Evolutionary conservation across 2,797 vertebrate species (phyloP).

Genomic region (Atherinosoma microstoma): DNA sequence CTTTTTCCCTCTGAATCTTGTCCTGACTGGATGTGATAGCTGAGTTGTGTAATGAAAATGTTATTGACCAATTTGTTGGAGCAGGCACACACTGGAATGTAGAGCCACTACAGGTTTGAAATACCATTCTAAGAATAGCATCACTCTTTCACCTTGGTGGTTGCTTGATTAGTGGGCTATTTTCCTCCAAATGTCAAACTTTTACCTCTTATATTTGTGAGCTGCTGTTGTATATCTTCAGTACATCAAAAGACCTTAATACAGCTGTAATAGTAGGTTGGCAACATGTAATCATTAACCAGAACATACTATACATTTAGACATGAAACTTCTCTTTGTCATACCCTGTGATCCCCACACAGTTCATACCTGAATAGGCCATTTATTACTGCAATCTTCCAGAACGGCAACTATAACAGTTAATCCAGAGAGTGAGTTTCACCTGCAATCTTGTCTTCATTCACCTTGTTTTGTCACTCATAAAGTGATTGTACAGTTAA

Average conservation of each 20-base stretch:
- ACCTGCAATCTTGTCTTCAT: too few species aligned
- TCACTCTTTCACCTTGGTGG: conserved; percentile 11
- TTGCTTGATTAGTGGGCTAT: neutral
- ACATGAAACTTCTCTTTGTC: neutral
- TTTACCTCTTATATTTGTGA: neutral
- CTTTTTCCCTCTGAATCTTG: conserved; percentile 31
- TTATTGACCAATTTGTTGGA: conserved; percentile 26
- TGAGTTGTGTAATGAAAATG: conserved; percentile 49
- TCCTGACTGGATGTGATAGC: conserved; percentile 44
- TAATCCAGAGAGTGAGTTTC: too few species aligned
- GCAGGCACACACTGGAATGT: conserved; percentile 55
- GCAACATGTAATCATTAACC: too few species aligned
- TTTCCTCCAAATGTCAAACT: neutral
- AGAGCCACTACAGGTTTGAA: conserved; percentile 29
- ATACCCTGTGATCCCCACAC: neutral
- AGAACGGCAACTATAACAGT: too few species aligned
- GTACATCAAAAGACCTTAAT: neutral
- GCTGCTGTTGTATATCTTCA: neutral
- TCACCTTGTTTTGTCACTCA: too few species aligned
- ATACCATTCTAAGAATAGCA: conserved; percentile 24
- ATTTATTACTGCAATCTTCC: too few species aligned
- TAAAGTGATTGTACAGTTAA: too few species aligned
- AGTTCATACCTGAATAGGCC: too few species aligned
- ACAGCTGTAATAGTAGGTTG: neutral
- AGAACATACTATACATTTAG: too few species aligned